These are phyloP conservation scores for Hiodon tergisus DNA, from an alignment of 2,113 vertebrate species.

Conservation along the genomic window DNA sequence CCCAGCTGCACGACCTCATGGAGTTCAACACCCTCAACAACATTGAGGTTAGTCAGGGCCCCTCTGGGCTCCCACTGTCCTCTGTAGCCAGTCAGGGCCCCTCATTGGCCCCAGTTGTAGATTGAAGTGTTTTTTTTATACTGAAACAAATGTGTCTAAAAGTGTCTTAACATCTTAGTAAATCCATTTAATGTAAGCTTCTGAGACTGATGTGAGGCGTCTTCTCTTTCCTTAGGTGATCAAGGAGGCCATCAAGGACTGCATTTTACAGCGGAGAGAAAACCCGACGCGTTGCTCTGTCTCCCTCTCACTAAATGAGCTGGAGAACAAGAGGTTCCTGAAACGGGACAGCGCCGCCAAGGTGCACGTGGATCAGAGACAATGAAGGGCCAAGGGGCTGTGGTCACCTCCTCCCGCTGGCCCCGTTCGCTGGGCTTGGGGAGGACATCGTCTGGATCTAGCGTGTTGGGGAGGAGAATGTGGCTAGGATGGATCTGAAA, in stretches of 20 bases:
- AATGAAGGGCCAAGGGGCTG: background rate
- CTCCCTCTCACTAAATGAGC: constrained; percentile 77
- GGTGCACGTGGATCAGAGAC: constrained; percentile 31
- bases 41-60: constrained; percentile 70
- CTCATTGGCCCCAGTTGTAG: too few relatives aligned
- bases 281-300: constrained; percentile 70
- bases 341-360: constrained; percentile 65
- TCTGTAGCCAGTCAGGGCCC: constrained; percentile 36
- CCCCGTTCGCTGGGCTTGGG: too few relatives aligned
- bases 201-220: background rate
- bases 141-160: too few relatives aligned
- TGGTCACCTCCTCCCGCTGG: too few relatives aligned
- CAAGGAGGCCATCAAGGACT: constrained; percentile 80
- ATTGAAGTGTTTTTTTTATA: too few relatives aligned
- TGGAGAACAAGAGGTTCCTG: constrained; percentile 77
- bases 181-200: background rate
- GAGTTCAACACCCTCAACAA: constrained; percentile 97
- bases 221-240: constrained; percentile 66
- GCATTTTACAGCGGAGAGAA: constrained; percentile 77
- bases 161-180: background rate
- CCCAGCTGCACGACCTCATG: constrained; percentile 89
- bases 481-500: too few relatives aligned
- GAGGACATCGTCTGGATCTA: too few relatives aligned
- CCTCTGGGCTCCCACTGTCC: background rate
- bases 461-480: too few relatives aligned